Conservation (phyloP, 1,140 invertebrate genomes). For the Nasonia vitripennis region DNA sequence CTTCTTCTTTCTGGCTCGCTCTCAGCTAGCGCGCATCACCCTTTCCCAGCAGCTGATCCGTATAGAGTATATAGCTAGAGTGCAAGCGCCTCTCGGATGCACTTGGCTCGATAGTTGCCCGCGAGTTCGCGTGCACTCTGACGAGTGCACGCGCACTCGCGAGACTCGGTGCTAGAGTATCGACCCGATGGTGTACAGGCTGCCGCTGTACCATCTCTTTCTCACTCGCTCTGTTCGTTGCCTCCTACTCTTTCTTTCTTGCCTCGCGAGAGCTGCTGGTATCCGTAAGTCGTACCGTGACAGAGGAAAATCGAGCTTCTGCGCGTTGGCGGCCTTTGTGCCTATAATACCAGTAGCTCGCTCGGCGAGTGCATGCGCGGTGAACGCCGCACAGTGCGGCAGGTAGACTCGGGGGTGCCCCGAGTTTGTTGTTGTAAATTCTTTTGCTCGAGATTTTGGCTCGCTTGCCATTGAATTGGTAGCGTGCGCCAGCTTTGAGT, state of each 20-base stretch:
- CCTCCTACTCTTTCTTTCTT: neutral
- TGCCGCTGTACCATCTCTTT: neutral
- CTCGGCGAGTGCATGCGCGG: constrained; percentile 10
- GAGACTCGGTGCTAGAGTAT: constrained; percentile 64
- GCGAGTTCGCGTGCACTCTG: constrained; percentile 58
- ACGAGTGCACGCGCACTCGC: constrained; percentile 52
- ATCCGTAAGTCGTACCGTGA: neutral
- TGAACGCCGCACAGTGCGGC: neutral
- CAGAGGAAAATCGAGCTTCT: neutral
- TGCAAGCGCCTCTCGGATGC: neutral
- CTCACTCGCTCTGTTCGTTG: neutral
- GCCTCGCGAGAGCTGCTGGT: neutral
- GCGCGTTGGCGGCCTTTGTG: neutral
- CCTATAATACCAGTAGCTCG: neutral
- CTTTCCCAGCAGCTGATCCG: neutral
- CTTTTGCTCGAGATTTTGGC: no score
- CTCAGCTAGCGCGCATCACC: neutral
- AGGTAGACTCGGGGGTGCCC: neutral
- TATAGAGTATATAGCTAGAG: neutral
- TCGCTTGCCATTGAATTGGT: no score
- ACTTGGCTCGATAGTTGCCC: neutral
- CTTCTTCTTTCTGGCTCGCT: neutral
- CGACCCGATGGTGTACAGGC: constrained; percentile 57
- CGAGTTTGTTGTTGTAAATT: neutral
- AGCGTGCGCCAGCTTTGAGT: no score